phyloP scores from a whole-genome alignment of 2,113 vertebrate species.

The Morone chrysops region DNA sequence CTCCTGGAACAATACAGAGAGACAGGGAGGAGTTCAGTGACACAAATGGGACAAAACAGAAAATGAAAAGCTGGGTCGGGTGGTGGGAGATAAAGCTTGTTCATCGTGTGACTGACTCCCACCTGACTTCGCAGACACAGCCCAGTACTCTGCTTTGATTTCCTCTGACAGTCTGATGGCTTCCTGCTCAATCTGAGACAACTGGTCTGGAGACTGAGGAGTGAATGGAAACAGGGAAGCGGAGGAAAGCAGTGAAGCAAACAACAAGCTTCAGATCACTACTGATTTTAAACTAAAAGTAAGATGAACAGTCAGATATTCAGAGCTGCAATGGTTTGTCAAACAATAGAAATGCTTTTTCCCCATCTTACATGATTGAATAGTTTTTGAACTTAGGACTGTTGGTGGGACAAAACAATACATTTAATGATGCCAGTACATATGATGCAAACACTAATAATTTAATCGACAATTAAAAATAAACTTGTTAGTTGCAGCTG shows the following conservation, averaged over 20 bases:
- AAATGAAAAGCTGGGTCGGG: not conserved
- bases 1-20: conserved; percentile 80
- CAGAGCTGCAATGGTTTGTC: too few species aligned
- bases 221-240: not conserved
- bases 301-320: too few species aligned
- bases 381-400: too few species aligned
- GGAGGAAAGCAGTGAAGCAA: not conserved
- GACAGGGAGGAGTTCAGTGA: not conserved
- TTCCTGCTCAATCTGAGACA: conserved; percentile 88
- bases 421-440: too few species aligned
- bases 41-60: not conserved
- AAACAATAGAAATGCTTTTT: too few species aligned
- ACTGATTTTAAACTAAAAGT: too few species aligned
- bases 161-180: conserved; percentile 93
- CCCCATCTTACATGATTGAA: too few species aligned
- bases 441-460: too few species aligned
- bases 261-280: not conserved
- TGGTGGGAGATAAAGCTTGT: not conserved
- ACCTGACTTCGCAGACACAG: conserved; percentile 95
- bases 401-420: too few species aligned
- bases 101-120: conserved; percentile 47
- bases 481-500: too few species aligned
- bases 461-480: not conserved
- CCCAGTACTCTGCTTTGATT: conserved; percentile 96
- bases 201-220: conserved; percentile 87